Percentiles rank a stretch among this genome's conserved stretches.
Conservation (phyloP, 2,113 vertebrate genomes). For the Sciurus niger region DNA sequence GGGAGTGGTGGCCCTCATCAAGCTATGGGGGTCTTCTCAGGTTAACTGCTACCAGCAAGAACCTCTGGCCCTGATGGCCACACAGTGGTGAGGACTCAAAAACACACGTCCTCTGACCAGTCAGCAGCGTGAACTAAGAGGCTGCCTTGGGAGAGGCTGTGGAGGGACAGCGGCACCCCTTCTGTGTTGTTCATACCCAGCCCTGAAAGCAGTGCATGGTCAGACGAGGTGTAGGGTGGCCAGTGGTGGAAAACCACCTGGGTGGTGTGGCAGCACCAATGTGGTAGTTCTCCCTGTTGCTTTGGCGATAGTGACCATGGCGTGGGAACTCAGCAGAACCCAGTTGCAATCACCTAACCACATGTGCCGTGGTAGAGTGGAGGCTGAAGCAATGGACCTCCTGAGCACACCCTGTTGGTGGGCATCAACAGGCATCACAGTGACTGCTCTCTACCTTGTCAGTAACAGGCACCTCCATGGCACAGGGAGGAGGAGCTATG, state of each 20-base stretch:
- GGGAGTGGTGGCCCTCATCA: no score
- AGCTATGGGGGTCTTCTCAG: not conserved
- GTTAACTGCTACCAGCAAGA: not conserved
- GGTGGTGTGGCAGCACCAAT: not conserved
- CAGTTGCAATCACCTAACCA: not conserved
- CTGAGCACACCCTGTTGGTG: no score
- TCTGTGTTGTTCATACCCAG: not conserved
- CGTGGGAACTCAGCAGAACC: not conserved
- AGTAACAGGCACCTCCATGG: no score
- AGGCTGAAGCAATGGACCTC: not conserved
- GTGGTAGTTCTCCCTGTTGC: not conserved
- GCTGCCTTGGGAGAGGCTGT: no score
- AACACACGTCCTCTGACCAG: not conserved
- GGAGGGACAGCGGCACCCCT: no score
- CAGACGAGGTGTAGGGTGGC: not conserved
- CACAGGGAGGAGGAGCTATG: not conserved
- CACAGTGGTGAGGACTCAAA: accelerated
- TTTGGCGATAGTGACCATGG: not conserved
- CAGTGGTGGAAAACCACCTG: no score
- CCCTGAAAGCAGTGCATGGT: not conserved
- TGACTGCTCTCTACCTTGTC: no score
- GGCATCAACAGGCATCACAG: not conserved
- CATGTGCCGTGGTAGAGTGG: no score
- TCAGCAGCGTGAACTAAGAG: not conserved
- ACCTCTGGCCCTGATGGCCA: not conserved